Base-by-base conservation (phyloP, 2,888 invertebrate species). In the Caenorhabditis panamensis region DNA sequence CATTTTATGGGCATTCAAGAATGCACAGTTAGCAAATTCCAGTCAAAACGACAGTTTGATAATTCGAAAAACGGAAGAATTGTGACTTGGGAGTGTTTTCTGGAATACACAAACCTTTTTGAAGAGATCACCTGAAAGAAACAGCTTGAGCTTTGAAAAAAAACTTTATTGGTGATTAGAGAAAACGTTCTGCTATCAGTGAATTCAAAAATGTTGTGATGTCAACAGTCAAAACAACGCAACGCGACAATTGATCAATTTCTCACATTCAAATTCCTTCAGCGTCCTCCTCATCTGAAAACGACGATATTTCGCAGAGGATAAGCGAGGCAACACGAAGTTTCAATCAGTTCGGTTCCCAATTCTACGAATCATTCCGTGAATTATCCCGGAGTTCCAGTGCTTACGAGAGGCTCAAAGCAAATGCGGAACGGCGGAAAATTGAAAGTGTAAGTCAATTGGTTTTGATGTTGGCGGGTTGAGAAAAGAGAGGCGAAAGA, bases 331-430 rank as follows among this genome's bases (percentile, higher is more conserved):
- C 82, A 1, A 85, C 82, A 4, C 68, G 77, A 22, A 66, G 63
- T 41, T 85, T 82, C 66, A 85, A 85, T 58, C 80, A 82, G 18
- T 84, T 84, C 54, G 84, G 84, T 22, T 77, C 83, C 1, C 79
- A 84, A 62, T 77, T 84, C 47, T 83, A 82, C 53, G 71, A 83
- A 31, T 56, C 73, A 36, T 72, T 82, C 18, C 62, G 51, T 0
- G 81, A 81, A 22, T 36, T 81, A 6, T 72, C 71, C 1, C 62
- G 64, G 3, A 31, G n/a, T 24, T 37, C 67, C 2, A 73, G 53
- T 11, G 59, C 73, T n/a, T 82, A 82, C 36, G 82, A 82, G 18
- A 41, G 82, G 44, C 20, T 81, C 37, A 81, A 72, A 36, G 76
- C 62, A 5, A 81, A 80, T 20, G 20, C 64, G 49, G 41, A 41